These are phyloP conservation scores for Artemia franciscana DNA, from an alignment of 1,140 invertebrate genomes.

Conservation along the genomic window DNA sequence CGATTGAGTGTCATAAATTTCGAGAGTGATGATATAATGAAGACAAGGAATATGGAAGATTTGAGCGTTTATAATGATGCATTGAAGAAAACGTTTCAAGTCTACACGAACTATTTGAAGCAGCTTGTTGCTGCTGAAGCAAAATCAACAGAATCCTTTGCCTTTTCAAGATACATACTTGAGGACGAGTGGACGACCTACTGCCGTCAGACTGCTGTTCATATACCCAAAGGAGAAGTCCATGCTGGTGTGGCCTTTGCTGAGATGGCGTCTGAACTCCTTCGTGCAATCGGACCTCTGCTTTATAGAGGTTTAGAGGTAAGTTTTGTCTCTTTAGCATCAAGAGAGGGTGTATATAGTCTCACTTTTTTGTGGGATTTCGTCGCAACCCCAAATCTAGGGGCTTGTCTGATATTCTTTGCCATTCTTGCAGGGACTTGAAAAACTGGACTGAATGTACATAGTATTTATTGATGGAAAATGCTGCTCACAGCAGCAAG, in stretches of 20 bases:
- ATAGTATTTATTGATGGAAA: too few species aligned
- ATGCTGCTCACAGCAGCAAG: too few species aligned
- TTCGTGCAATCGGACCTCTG: background rate
- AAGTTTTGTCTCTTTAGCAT: background rate
- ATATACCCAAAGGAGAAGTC: constrained; percentile 39
- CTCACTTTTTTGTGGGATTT: too few species aligned
- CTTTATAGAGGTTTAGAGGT: background rate
- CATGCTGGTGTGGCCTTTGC: constrained; percentile 32
- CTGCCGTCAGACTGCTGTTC: constrained; percentile 27
- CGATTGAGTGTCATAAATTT: background rate
- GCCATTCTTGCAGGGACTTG: too few species aligned
- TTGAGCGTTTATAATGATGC: background rate
- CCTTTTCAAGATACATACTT: constrained; percentile 38
- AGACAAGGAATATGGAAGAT: background rate
- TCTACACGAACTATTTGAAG: constrained; percentile 47
- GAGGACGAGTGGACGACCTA: constrained; percentile 52
- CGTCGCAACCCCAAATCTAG: too few species aligned
- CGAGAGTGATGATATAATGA: too few species aligned
- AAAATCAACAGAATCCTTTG: constrained; percentile 21
- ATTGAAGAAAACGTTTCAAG: constrained; percentile 18
- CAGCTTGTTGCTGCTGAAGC: constrained; percentile 42
- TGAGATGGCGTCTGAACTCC: background rate
- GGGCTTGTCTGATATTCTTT: too few species aligned
- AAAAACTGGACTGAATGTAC: too few species aligned
- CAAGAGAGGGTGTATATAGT: too few species aligned